phyloP scores from a whole-genome alignment of 2,888 invertebrate species.

The Nowickia ferox region DNA sequence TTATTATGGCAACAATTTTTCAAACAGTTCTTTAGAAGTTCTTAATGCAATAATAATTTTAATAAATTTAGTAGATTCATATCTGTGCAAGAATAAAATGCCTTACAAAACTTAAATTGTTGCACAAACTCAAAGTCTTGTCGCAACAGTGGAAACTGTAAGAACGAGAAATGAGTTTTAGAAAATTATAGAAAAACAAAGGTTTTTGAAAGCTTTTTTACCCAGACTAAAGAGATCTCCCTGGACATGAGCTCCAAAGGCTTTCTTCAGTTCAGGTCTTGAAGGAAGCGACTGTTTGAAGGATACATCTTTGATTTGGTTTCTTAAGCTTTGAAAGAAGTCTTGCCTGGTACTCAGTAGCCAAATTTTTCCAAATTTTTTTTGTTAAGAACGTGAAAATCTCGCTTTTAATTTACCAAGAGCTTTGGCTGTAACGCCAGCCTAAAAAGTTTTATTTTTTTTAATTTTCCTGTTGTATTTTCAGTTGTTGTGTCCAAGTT shows the following conservation, averaged over 20 bases:
- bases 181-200: neutral
- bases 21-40: slow-evolving; percentile 46
- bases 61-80: slow-evolving; percentile 59
- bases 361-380: neutral
- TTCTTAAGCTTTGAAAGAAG: no score
- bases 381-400: neutral
- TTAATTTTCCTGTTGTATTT: slow-evolving; percentile 43
- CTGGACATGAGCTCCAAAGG: neutral
- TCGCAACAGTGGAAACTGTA: slow-evolving; percentile 28
- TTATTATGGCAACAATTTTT: slow-evolving; percentile 33
- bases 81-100: slow-evolving; percentile 50
- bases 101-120: slow-evolving; percentile 53
- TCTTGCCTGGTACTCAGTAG: neutral
- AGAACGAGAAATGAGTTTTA: neutral
- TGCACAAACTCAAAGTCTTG: slow-evolving; percentile 31
- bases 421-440: slow-evolving; percentile 25
- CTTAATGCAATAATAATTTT: slow-evolving; percentile 41
- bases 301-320: no score
- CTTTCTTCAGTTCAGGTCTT: neutral
- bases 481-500: slow-evolving; percentile 72
- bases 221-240: no score
- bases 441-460: slow-evolving; percentile 7
- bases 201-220: neutral
- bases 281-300: no score
- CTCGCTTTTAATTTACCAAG: neutral